Base-by-base conservation (phyloP, 1,140 invertebrate species). In the Fopius arisanus region DNA sequence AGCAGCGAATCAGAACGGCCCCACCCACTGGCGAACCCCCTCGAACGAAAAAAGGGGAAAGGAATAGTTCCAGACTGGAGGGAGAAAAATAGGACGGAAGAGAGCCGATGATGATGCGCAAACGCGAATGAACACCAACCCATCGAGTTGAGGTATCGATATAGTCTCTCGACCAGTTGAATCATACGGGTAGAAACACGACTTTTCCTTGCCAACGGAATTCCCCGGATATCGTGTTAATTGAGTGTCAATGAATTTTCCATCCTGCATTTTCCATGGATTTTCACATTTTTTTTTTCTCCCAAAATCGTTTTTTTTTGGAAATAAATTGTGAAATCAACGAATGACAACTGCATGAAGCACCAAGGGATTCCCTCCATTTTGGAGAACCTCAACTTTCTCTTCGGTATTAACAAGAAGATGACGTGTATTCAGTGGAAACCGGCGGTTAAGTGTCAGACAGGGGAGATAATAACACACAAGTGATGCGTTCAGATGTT, bases 101-200 rank as follows among this genome's bases (percentile, higher is more conserved):
- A 43, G 10, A 48, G 4, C n/a, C 43, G n/a, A 37, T 14, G 41
- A 37, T 40, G 62, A 73, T 67, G 71, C 71, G 71, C 71, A 73
- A 73, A 73, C 71, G 63, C 71, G 29, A 59, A 19, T 16, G 7
- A 73, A 73, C 71, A 59, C 71, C 43, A 73, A 65, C 40, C n/a
- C 31, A 62, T 65, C 70, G 54, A 37, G 31, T 33, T 31, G 23
- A 66, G 62, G 43, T 73, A 73, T 73, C 71, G 71, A 73, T 73
- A 73, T 73, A 73, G 71, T 73, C 66, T 59, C 65, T 54, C 29
- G 23, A 67, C 63, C 71, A 43, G 63, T 73, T 29, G 62, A 72
- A 72, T 67, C 40, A 66, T n/a, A n/a, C 63, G 62, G 19, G 54
- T 66, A 62, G 33, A 4, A 59, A 5, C 23, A 28, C 54, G 54